Base-by-base conservation (phyloP, 2,888 invertebrate genomes). In the Drosophila multiciliata region DNA sequence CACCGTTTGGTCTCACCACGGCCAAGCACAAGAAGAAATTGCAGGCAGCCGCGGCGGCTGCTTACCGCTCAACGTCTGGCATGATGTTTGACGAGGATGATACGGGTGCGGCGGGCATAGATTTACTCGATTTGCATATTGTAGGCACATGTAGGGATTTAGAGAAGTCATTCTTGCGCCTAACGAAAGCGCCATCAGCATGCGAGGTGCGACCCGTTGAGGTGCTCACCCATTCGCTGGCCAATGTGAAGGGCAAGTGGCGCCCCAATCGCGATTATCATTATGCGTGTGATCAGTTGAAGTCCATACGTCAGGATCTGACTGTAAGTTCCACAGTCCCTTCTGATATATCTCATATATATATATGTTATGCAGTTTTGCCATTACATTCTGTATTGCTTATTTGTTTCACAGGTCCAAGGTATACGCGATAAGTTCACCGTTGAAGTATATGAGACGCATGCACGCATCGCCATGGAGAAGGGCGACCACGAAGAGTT, bases 401-500 rank as follows among this genome's bases (percentile, higher is more conserved):
- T 15, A 32, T 6, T 17, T 23, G 26, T 8, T 7, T 32, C 53
- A 12, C 86, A 98, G 97, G 97, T 99, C 57, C 99, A 99, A 95
- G 98, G 99, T 89, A 95, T 99, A 83, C 94, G 99, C 82, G 97
- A 99, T 94, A 95, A 95, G 79, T 99, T 99, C 92, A 99, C 99
- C 63, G 97, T 99, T n/a, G 95, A 97, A 91, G 99, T 99, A 15
- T 99, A 99, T 94, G 99, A 99, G 94, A 99, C 98, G 5, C 99
- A 99, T 94, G 99, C 99, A 6, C 95, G 99, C 64, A 98, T 99
- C 90, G 99, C 99, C 58, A 94, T 99, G 92, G 99, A 99, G 93
- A 99, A 97, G 94, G 98, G 98, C 61, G 99, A 99, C 92, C 98
- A 99, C 92, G 99, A 99, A 92, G 99, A 99, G 93, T 99, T 99